A percentile compares a stretch with the other conserved stretches of the same genome.
Conservation (phyloP, 2,888 invertebrate species). For the Endotricha flammealis region DNA sequence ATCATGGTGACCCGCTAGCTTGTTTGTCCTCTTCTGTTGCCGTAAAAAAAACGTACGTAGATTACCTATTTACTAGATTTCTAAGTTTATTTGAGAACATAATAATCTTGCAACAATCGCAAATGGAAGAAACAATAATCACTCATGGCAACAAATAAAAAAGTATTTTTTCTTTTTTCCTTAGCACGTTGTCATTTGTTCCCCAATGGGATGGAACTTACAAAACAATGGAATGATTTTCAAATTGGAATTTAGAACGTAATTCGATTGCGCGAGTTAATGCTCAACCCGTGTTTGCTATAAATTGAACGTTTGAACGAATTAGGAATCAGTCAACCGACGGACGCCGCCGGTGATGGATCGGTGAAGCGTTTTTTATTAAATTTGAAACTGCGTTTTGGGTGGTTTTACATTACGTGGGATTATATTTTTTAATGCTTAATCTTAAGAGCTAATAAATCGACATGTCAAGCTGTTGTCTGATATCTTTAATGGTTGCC, state of each 20-base stretch:
- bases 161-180: no score
- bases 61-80: no score
- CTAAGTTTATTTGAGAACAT: no score
- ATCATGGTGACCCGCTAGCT: no score
- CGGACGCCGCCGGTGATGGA: conserved; percentile 32
- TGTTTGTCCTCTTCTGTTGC: no score
- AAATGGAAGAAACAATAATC: no score
- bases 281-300: conserved; percentile 62
- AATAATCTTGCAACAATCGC: no score
- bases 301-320: conserved; percentile 59
- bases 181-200: no score
- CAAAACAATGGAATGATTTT: conserved; percentile 59
- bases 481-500: conserved; percentile 12
- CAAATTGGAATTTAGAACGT: conserved; percentile 61
- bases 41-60: no score
- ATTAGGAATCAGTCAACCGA: conserved; percentile 51
- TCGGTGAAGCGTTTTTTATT: conserved; percentile 28
- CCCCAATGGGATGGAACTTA: background rate
- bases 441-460: conserved; percentile 45
- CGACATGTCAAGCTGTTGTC: conserved; percentile 15
- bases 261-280: conserved; percentile 63
- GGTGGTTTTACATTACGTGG: conserved; percentile 37
- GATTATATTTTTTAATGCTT: conserved; percentile 35
- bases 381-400: conserved; percentile 40
- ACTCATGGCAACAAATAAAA: no score